Base-by-base conservation (phyloP, 2,888 invertebrate species). In the Chironomus tentans region DNA sequence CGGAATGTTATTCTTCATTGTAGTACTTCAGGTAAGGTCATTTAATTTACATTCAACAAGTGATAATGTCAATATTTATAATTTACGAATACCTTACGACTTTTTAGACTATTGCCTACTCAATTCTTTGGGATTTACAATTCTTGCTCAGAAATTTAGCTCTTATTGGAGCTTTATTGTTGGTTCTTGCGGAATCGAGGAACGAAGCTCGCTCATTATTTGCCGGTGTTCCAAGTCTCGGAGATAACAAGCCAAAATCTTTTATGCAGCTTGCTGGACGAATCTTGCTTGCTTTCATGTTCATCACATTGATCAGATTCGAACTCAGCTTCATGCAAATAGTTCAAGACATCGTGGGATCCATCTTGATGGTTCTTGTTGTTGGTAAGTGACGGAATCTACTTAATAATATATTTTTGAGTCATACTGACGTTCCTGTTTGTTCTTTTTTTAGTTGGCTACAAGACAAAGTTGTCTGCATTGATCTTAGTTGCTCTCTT, bases 381-480 rank as follows among this genome's bases (percentile, higher is more conserved):
- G 96, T 97, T 24, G 68, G 68, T 68, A 68, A 10, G 56, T 56
- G 22, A 2, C 22, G 5, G 4, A 62, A 62, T 12, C 18, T n/a
- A 22, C 18, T 65, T 65, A 28, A 28, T 4, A 1, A 28, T 65
- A 21, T 2, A 28, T 5, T 21, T 68, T 28, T 21, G 22, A 10
- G 1, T 13, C 2, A 68, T 6, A n/a, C 1, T 65, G 10, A 22
- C 7, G 2, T 4, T 15, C 3, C 4, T 15, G 6, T 2, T 1
- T 65, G 6, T 65, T 21, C 4, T 12, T 21, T 65, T 13, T 68
- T 10, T 5, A 70, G 89, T 99, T 78, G 99, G 99, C 76, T 98
- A 95, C 87, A 99, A 99, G 86, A 99, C 99, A 65, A 99, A 99
- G 87, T 88, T 99, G 81, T 97, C 97, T 76, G 97, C 99, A 56